These are phyloP conservation scores for Bombus pascuorum DNA, from an alignment of 1,140 invertebrate species.

Conservation along the genomic window DNA sequence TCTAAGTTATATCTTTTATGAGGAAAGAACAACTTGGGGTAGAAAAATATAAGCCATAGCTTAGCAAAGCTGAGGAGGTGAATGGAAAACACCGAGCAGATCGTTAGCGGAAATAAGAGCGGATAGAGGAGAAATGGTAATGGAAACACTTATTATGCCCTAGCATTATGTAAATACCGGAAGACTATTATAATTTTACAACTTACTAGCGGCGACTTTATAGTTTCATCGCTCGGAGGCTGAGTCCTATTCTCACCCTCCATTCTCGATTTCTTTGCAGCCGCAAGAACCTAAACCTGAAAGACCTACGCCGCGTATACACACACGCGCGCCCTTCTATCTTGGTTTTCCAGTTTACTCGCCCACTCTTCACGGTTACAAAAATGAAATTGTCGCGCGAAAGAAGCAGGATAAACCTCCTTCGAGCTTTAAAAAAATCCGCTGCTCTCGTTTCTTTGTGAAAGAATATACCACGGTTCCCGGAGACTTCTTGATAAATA, in stretches of 20 bases:
- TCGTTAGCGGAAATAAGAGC: constrained; percentile 76
- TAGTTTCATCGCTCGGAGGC: constrained; percentile 72
- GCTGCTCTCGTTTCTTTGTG: neutral
- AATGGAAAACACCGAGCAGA: constrained; percentile 17
- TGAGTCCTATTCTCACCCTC: constrained; percentile 22
- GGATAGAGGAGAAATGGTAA: constrained; percentile 71
- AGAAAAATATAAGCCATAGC: constrained; percentile 70
- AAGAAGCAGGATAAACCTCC: constrained; percentile 17
- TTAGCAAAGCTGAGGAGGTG: neutral
- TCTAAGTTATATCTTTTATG: too few relatives aligned
- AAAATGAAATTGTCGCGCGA: constrained; percentile 39
- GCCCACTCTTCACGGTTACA: neutral
- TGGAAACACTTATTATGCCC: constrained; percentile 79
- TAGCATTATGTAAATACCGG: constrained; percentile 80
- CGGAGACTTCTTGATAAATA: neutral
- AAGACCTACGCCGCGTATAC: neutral
- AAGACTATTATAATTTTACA: constrained; percentile 80
- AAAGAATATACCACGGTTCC: neutral
- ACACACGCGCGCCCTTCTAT: neutral
- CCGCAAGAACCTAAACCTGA: constrained; percentile 14
- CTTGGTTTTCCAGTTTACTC: constrained; percentile 9
- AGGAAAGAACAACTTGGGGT: constrained; percentile 52
- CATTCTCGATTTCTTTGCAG: constrained; percentile 26
- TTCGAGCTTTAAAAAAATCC: constrained; percentile 15
- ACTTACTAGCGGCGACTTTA: constrained; percentile 77